Percentiles rank a stretch among this genome's conserved stretches.
Evolutionary conservation across 2,888 invertebrate species (phyloP).

Genomic region (Watsonalla binaria): DNA sequence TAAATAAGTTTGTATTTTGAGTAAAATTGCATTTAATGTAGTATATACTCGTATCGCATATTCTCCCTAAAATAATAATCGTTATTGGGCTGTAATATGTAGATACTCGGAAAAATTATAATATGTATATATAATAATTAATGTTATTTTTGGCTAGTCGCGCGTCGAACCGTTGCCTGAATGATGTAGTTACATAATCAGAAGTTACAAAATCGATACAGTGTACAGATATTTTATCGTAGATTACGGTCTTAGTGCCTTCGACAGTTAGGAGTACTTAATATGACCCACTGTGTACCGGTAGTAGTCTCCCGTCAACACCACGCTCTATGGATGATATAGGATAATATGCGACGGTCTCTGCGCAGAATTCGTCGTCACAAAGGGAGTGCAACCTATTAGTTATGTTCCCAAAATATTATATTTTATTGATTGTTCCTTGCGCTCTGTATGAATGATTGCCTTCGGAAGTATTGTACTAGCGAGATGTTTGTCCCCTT

Average conservation of each 20-base stretch:
- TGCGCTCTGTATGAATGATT: constrained; percentile 22
- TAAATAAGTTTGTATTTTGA: constrained; percentile 58
- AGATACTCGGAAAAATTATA: constrained; percentile 21
- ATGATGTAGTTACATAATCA: constrained; percentile 33
- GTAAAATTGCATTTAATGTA: constrained; percentile 73
- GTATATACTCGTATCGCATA: constrained; percentile 51
- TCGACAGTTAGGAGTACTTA: constrained; percentile 62
- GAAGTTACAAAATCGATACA: constrained; percentile 37
- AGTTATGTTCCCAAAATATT: no score
- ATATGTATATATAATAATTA: constrained; percentile 31
- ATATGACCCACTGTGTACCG: constrained; percentile 16
- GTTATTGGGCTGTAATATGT: constrained; percentile 37
- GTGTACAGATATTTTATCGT: constrained; percentile 68
- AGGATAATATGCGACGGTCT: constrained; percentile 23
- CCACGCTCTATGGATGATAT: constrained; percentile 18
- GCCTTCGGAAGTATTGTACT: constrained; percentile 34
- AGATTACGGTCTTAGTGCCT: constrained; percentile 75
- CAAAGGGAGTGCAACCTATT: no score
- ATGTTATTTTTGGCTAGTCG: constrained; percentile 59
- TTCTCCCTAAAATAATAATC: constrained; percentile 33
- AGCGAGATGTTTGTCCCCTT: constrained; percentile 32
- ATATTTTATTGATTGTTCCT: constrained; percentile 36
- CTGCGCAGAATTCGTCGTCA: constrained; percentile 7
- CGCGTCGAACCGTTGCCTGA: constrained; percentile 45
- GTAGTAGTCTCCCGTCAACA: neutral